Base-by-base conservation (phyloP, 2,888 invertebrate species). In the Cryptops parisi region DNA sequence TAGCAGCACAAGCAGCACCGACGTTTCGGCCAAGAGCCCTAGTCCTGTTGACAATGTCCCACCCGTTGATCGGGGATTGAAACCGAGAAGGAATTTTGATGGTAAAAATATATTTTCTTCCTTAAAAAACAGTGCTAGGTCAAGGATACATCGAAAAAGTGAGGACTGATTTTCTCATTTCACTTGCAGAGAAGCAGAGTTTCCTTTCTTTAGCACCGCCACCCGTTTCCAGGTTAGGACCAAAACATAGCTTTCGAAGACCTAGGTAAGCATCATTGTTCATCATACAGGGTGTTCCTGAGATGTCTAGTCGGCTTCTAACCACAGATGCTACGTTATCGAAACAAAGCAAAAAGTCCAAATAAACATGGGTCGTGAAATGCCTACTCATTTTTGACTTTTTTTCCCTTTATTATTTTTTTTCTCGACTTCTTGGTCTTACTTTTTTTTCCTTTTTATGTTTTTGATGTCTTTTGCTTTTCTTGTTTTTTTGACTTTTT, bases 61-160 rank as follows among this genome's bases (percentile, higher is more conserved):
- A 44, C 70, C 70, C 6, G 64, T 70, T 24, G 66, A 70, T 57
- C 60, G 70, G 45, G 66, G 63, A 44, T 59, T 70, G 40, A 70
- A 70, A 59, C 70, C 70, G 22, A 61, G 62, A 41, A 49, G 59
- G 27, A 53, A n/a, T 17, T 21, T 25, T 38, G 53, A 44, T 6
- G 46, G 53, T 55, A 41, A 48, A 44, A 24, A 19, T 19, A n/a
- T 41, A 40, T 23, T 17, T 43, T 24, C 24, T 43, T 4, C 22
- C 23, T 39, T 33, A 33, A 15, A 33, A 33, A 15, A 15, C 33
- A 33, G 33, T 15, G 6, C 33, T 33, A 6, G 15, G 33, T 33
- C 15, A 9, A 9, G 9, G 15, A 9, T 33, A 33, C 33, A 33
- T 33, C 15, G 33, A 33, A 33, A 15, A 33, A 9, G 33, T 33